A percentile compares a stretch with the other conserved stretches of the same genome.
phyloP scores from a whole-genome alignment of 2,888 invertebrate species.

The Anagyrus pseudococci region DNA sequence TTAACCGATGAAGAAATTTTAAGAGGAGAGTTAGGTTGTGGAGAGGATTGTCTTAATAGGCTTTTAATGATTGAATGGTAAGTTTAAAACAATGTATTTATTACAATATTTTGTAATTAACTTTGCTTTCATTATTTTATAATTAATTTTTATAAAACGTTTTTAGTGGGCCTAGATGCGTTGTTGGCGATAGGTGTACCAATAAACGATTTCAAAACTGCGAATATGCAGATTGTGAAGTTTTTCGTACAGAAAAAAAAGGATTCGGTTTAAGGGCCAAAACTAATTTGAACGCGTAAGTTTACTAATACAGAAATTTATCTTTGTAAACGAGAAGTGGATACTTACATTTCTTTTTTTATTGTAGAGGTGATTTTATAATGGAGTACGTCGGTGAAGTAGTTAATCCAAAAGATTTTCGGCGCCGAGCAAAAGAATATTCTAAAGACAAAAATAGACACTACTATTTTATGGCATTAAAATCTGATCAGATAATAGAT shows the following conservation, averaged over 20 bases:
- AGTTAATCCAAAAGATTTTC: slow-evolving; percentile 87
- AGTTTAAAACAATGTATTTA: slow-evolving; percentile 43
- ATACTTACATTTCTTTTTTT: slow-evolving; percentile 16
- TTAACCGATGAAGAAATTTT: slow-evolving; percentile 87
- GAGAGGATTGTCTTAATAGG: slow-evolving; percentile 95
- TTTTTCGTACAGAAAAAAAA: slow-evolving; percentile 92
- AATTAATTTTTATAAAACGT: slow-evolving; percentile 6
- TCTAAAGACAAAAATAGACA: slow-evolving; percentile 89
- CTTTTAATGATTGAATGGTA: slow-evolving; percentile 98
- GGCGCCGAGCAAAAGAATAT: slow-evolving; percentile 85
- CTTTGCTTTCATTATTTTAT: no score
- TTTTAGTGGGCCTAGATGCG: slow-evolving; percentile 85
- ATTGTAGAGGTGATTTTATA: slow-evolving; percentile 87
- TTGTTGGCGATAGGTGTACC: slow-evolving; percentile 87
- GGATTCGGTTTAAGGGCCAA: slow-evolving; percentile 90
- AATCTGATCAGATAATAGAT: slow-evolving; percentile 93
- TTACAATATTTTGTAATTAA: no score
- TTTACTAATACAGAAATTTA: slow-evolving; percentile 40
- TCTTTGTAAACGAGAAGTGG: slow-evolving; percentile 40
- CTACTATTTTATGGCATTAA: slow-evolving; percentile 97
- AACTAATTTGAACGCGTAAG: slow-evolving; percentile 76
- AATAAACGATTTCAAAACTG: slow-evolving; percentile 93
- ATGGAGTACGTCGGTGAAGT: slow-evolving; percentile 99
- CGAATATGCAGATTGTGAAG: slow-evolving; percentile 83
- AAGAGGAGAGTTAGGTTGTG: slow-evolving; percentile 86